Evolutionary conservation across 2,888 invertebrate genomes (phyloP), one percentile per base, ranked within the genome.

Genomic region (Copidosoma aretas): DNA sequence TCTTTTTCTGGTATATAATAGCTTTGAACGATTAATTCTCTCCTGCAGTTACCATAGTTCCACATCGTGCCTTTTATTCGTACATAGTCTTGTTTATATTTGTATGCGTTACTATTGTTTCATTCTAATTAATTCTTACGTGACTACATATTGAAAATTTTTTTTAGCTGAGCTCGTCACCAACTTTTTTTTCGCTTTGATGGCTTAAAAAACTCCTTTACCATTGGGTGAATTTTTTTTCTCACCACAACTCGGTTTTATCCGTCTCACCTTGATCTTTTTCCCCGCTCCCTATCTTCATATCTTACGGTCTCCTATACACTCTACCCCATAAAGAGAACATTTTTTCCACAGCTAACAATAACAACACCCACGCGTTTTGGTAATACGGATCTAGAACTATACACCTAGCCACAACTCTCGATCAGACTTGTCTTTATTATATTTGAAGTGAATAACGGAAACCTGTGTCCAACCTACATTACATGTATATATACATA

Each of bases 391-490:
- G 58, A 51, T 49, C 64, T 68, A 65, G 67, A 71, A 67, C 64
- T 64, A 64, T 60, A 64, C 63, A 71, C 65, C 64, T 64, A 57
- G 60, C 57, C 69, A 60, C 66, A 58, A 59, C 61, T 71, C 67
- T 74, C 72, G 71, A 77, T 78, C 79, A 78, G 80, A 80, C 80
- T 80, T 80, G 77, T 46, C 1, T 78, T 67, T 5, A 5, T 32
- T 32, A 5, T 32, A 66, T 64, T 69, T 77, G 73, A 79, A 78
- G 77, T 77, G 76, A 81, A 79, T 77, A 77, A 80, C 78, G 78
- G 78, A 75, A 76, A 75, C 75, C 74, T 76, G 74, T 74, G 75
- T 74, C 3, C 43, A 75, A 76, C 77, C 76, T 77, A 78, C 71
- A 74, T 72, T 73, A 64, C 61, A 65, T 66, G 61, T 68, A 62